phyloP scores from a whole-genome alignment of 1,140 invertebrate species.

The Subanguina moxae region DNA sequence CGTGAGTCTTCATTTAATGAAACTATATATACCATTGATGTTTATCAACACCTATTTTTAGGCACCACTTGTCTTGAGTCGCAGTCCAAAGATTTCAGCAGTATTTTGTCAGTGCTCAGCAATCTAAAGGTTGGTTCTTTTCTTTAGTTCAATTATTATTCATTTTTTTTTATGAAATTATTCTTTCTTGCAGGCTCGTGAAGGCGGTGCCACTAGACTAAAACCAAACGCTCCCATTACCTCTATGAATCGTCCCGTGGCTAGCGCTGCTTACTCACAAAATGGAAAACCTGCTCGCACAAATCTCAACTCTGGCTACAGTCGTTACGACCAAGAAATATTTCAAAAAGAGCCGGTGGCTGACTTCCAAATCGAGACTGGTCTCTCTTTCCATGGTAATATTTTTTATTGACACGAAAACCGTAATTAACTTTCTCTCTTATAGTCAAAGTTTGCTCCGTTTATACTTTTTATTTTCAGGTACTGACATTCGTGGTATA shows the following conservation, averaged over 20 bases:
- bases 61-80: slow-evolving; percentile 28
- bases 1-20: slow-evolving; percentile 8
- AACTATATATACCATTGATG: too few species aligned
- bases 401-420: not conserved
- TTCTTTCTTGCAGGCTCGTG: slow-evolving; percentile 2
- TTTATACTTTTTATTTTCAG: too few species aligned
- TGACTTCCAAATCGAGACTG: slow-evolving; percentile 55
- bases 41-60: too few species aligned
- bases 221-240: not conserved
- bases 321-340: slow-evolving; percentile 55
- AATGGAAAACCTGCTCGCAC: slow-evolving; percentile 7
- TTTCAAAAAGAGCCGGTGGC: slow-evolving; percentile 46
- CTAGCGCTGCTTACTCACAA: not conserved
- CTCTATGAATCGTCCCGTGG: slow-evolving; percentile 1
- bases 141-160: not conserved
- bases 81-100: slow-evolving; percentile 31
- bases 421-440: too few species aligned
- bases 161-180: not conserved
- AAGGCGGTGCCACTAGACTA: not conserved
- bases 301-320: slow-evolving; percentile 29
- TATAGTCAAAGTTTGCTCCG: too few species aligned
- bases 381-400: slow-evolving; percentile 48
- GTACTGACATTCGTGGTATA: too few species aligned
- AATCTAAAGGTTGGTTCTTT: slow-evolving; percentile 22
- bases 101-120: slow-evolving; percentile 22